Evolutionary conservation across 2,113 vertebrate genomes (phyloP).

Genomic region (Thermophis baileyi): DNA sequence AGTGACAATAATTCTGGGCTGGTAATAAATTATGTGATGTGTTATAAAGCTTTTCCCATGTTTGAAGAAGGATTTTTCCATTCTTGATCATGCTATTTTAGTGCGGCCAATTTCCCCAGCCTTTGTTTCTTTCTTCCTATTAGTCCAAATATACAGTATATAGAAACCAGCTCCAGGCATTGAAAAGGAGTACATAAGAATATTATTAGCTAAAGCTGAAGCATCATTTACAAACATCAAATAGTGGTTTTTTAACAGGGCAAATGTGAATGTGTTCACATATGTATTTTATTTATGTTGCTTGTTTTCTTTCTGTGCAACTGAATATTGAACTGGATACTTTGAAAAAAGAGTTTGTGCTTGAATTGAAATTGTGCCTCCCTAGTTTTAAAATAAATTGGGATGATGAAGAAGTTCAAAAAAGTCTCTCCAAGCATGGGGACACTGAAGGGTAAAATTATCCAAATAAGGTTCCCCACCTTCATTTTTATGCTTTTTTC

Average conservation of each 20-base stretch:
- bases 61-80: not conserved
- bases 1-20: not conserved
- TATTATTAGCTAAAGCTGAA: not conserved
- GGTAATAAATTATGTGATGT: not conserved
- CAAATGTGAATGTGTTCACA: not conserved
- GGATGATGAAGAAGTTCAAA: not conserved
- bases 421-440: not conserved
- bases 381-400: not conserved
- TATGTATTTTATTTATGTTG: not conserved
- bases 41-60: not conserved
- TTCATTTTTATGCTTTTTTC: not conserved
- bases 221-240: not conserved
- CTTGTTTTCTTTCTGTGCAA: not conserved
- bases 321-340: not conserved
- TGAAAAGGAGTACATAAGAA: not conserved
- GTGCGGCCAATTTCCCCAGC: not conserved
- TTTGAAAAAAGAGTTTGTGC: not conserved
- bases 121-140: not conserved
- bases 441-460: not conserved
- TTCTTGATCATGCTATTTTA: not conserved
- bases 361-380: not conserved
- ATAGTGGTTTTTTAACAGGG: not conserved
- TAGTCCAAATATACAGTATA: not conserved
- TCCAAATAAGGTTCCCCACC: not conserved
- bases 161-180: not conserved